A percentile compares a stretch with the other conserved stretches of the same genome.
phyloP scores from a whole-genome alignment of 1,140 invertebrate genomes.

The Cepaea nemoralis region DNA sequence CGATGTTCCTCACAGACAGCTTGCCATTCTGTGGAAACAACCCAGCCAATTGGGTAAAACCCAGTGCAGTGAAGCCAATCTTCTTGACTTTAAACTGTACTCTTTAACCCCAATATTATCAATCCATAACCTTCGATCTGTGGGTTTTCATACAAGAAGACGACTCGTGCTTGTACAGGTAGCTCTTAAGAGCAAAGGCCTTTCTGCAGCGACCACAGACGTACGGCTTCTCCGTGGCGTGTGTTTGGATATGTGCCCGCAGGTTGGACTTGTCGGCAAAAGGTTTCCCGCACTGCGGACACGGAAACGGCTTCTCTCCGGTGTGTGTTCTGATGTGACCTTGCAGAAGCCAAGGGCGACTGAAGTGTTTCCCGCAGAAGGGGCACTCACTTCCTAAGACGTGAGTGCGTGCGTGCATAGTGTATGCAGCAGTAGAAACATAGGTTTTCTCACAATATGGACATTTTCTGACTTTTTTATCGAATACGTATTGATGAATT shows the following conservation, averaged over 20 bases:
- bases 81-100: no score
- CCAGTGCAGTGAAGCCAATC: no score
- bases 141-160: constrained; percentile 72
- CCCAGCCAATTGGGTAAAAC: no score
- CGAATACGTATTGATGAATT: constrained; percentile 66
- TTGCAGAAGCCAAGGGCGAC: constrained; percentile 93
- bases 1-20: no score
- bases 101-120: no score
- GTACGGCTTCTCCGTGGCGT: constrained; percentile 95
- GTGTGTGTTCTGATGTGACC: constrained; percentile 97
- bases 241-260: constrained; percentile 98
- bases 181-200: constrained; percentile 73
- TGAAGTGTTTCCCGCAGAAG: constrained; percentile 96
- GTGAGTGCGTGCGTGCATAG: constrained; percentile 96
- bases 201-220: constrained; percentile 88
- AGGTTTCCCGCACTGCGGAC: constrained; percentile 96
- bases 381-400: constrained; percentile 91
- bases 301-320: constrained; percentile 98
- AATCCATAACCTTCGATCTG: no score
- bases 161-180: constrained; percentile 73
- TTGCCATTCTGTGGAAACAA: no score
- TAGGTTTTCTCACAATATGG: constrained; percentile 93
- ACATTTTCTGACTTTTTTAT: constrained; percentile 78
- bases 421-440: constrained; percentile 95
- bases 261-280: constrained; percentile 98